These are phyloP conservation scores for Drosophila cognata DNA, from an alignment of 2,888 invertebrate genomes.

Conservation along the genomic window DNA sequence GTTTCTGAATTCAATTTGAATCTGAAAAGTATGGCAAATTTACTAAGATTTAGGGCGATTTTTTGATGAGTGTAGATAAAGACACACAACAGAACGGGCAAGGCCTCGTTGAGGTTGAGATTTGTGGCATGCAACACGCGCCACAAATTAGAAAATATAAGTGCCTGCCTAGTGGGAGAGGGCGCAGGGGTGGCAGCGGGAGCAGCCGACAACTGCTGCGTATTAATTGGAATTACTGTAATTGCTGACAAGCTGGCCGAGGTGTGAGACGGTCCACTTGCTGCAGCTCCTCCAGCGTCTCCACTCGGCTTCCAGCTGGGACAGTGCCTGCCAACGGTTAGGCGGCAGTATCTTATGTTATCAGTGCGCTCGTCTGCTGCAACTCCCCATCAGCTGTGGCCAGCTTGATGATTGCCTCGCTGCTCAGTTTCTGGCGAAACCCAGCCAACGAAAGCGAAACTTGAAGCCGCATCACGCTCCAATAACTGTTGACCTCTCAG, in stretches of 20 bases:
- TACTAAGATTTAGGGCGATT: background rate
- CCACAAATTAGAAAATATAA: slow-evolving; percentile 81
- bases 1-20: background rate
- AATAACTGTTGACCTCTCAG: slow-evolving; percentile 52
- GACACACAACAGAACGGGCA: slow-evolving; percentile 17
- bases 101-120: slow-evolving; percentile 52
- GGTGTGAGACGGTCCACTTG: slow-evolving; percentile 54
- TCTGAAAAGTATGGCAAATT: background rate
- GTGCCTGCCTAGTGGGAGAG: slow-evolving; percentile 30
- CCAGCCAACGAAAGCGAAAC: slow-evolving; percentile 51
- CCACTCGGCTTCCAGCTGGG: background rate
- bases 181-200: background rate
- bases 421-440: slow-evolving; percentile 10
- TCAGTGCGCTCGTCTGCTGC: slow-evolving; percentile 22
- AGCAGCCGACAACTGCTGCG: slow-evolving; percentile 50
- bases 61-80: slow-evolving; percentile 24
- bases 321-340: slow-evolving; percentile 15
- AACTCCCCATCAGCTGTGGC: slow-evolving; percentile 2
- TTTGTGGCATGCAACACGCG: slow-evolving; percentile 83
- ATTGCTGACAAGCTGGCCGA: slow-evolving; percentile 62
- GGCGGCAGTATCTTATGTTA: slow-evolving; percentile 34
- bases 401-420: slow-evolving; percentile 1
- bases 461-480: slow-evolving; percentile 40
- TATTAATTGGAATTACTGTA: slow-evolving; percentile 77
- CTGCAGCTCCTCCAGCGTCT: background rate